Evolutionary conservation across 2,113 vertebrate genomes (phyloP), one percentile per base, ranked within the genome.

Genomic region (Indicator indicator): DNA sequence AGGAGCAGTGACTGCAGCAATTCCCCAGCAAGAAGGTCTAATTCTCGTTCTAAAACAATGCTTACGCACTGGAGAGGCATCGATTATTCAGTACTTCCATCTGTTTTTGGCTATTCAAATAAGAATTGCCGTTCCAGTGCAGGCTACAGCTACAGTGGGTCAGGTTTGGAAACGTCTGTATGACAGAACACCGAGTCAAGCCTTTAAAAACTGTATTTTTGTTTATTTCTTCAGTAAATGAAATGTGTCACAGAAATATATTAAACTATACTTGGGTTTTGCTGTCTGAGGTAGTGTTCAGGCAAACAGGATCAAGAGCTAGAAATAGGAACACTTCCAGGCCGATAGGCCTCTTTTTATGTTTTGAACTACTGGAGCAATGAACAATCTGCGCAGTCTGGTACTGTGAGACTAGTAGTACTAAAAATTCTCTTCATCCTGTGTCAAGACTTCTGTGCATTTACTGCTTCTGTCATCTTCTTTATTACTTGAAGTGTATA

Each of bases 101-200:
- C 98, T 44, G 95, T 98, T 68, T 97, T 98, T 87, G 96, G 96
- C 86, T 98, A 97, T 76, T 94, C 97, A 11, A 97, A 97, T 69
- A 97, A 96, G 94, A 93, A 80, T 89, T 94, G 89, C 85, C 91
- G 32, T 59, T 94, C 97, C 33, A 91, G 95, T 78, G 86, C 86
- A 62, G 91, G 96, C 28, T 97, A 95, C 68, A 60, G 86, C 86
- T 96, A 96, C 95, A 75, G 72, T 27, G 95, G 97, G 95, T 96
- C 98, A 33, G 98, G 97, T 91, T 96, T 97, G 72, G 98, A 98
- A 96, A 98, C 98, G 15, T 97, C 98, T 11, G 98, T 99, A 59
- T 99, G 97, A 98, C 90, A 83, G 77, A 96, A 95, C 97, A 95
- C 96, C 96, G 91, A 94, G 91, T 95, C 94, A 97, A 96, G 97